Conservation (phyloP, 2,888 invertebrate species). For the Drosophila kokeensis region DNA sequence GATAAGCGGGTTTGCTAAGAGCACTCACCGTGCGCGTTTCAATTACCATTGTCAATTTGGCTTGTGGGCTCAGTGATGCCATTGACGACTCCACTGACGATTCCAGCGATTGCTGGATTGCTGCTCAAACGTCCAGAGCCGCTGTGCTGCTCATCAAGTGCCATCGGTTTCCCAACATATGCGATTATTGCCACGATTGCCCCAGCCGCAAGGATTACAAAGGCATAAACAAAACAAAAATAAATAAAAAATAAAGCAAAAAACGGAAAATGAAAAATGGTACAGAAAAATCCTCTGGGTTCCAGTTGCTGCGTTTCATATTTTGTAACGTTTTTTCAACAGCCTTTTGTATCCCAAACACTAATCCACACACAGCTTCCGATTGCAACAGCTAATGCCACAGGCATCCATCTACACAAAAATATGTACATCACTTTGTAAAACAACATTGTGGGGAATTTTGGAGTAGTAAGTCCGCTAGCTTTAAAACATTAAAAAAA, state of each 20-base stretch:
- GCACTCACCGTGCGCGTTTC: conserved; percentile 66
- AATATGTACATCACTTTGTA: neutral
- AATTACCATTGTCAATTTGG: conserved; percentile 71
- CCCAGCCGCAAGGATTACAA: conserved; percentile 60
- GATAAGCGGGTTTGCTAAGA: conserved; percentile 67
- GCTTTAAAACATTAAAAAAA: neutral
- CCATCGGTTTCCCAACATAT: conserved; percentile 44
- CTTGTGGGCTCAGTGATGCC: conserved; percentile 21
- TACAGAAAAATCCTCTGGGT: conserved; percentile 1
- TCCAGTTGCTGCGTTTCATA: conserved; percentile 20
- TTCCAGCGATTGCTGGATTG: conserved; percentile 1
- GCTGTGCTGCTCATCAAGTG: conserved; percentile 46
- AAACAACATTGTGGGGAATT: neutral
- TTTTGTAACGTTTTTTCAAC: conserved; percentile 31
- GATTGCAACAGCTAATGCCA: conserved; percentile 29
- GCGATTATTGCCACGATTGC: conserved; percentile 66
- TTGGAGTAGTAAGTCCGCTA: neutral
- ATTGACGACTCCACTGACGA: neutral
- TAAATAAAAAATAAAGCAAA: conserved; percentile 2
- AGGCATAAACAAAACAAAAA: conserved; percentile 1
- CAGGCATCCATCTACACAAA: neutral
- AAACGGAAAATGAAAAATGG: neutral
- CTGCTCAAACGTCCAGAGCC: conserved; percentile 6
- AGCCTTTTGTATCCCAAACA: conserved; percentile 24
- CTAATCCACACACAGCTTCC: conserved; percentile 30